Percentiles rank a stretch among this genome's conserved stretches.
Evolutionary conservation across 1,140 invertebrate genomes (phyloP).

Genomic region (Kradibia gibbosae): DNA sequence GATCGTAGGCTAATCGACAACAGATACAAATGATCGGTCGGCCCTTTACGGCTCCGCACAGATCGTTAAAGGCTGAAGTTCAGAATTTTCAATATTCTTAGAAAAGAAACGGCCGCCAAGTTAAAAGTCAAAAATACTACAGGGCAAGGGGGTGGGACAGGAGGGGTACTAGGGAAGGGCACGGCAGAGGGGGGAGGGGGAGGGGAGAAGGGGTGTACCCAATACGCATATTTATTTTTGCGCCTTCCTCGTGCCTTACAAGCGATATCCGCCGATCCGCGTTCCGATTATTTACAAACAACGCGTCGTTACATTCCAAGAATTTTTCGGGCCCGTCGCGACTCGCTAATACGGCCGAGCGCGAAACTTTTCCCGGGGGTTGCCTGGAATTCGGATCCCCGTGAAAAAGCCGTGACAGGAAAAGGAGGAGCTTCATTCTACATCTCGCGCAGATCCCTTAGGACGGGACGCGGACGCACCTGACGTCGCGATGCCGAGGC

Average conservation of each 20-base stretch:
- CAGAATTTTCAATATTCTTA: slow-evolving; percentile 22
- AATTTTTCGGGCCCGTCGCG: slow-evolving; percentile 24
- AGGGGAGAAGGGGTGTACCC: no score
- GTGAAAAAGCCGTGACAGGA: no score
- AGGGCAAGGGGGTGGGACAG: neutral
- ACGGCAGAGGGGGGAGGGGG: no score
- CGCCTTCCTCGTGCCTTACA: neutral
- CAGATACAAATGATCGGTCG: neutral
- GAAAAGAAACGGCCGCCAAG: slow-evolving; percentile 19
- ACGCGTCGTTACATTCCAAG: slow-evolving; percentile 51
- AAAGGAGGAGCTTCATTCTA: no score
- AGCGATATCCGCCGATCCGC: slow-evolving; percentile 2
- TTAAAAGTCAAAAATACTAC: slow-evolving; percentile 37
- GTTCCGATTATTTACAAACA: slow-evolving; percentile 52
- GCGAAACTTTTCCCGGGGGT: neutral
- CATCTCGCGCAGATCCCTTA: no score
- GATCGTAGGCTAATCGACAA: neutral
- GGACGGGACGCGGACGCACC: no score
- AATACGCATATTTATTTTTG: slow-evolving; percentile 7
- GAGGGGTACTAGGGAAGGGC: neutral
- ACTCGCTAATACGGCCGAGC: slow-evolving; percentile 11
- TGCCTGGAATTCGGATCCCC: neutral
- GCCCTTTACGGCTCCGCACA: neutral
- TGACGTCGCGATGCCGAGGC: no score
- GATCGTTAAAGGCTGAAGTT: neutral